Percentiles rank a stretch among this genome's conserved stretches.
Evolutionary conservation across 2,797 vertebrate genomes (phyloP).

Genomic region (Sarcoramphus papa): DNA sequence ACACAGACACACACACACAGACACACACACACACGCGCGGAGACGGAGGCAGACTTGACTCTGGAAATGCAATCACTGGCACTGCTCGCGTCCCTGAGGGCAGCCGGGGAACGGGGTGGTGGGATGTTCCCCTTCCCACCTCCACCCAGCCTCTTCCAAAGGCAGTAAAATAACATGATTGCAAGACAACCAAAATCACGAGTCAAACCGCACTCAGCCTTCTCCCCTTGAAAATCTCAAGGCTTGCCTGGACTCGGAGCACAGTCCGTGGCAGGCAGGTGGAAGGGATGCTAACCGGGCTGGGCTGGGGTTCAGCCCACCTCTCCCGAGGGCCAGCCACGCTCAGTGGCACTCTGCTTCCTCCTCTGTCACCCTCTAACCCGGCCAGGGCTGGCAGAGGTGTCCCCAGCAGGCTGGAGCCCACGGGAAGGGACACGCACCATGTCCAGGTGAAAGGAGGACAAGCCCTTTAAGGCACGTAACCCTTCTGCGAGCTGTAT

Average conservation of each 20-base stretch:
- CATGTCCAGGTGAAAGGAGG: no score
- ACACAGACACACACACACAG: no score
- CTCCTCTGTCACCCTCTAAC: neutral
- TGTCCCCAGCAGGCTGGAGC: neutral
- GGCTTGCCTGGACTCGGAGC: neutral
- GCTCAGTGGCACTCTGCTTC: fast-evolving
- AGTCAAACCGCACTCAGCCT: neutral
- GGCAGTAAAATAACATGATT: neutral
- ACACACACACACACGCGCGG: no score
- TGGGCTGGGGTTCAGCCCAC: neutral
- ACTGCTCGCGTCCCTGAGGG: neutral
- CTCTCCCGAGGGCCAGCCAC: neutral
- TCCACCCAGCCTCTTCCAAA: neutral
- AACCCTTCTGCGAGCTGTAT: neutral
- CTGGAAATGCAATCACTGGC: neutral
- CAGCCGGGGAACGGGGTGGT: neutral
- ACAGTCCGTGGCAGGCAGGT: neutral
- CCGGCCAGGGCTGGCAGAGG: neutral
- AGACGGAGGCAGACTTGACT: neutral
- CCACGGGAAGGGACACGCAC: fast-evolving
- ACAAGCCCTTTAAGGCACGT: neutral
- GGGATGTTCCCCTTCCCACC: neutral
- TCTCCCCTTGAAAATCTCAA: neutral
- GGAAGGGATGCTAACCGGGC: neutral
- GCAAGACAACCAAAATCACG: neutral